Base-by-base conservation (phyloP, 64 coral and sea anemone species). In the Stylophora pistillata region DNA sequence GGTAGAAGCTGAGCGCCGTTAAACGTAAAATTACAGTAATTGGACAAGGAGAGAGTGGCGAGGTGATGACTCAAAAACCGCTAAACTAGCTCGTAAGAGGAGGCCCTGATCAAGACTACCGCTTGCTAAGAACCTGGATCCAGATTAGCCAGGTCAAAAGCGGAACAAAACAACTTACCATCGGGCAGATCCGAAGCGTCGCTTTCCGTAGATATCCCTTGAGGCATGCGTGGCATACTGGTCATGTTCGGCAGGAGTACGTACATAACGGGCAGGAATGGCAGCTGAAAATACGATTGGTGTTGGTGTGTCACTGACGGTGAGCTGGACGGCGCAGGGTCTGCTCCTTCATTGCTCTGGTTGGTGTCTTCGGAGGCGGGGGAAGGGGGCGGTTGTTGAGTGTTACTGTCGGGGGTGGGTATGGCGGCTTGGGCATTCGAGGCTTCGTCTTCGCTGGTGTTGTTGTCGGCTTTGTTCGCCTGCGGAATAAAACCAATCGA, bases 121-220 rank as follows among this genome's bases (percentile, higher is more conserved):
- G 37, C 3, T 47, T 7, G 7, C 37, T 47, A 7, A 47, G 7
- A 4, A 47, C 7, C 37, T 47, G 3, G 37, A 47, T 47, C 1
- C 37, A 47, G 37, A 47, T 47, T 47, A 47, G 37, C 37, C 37
- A 47, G 37, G 37, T 47, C 37, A 47, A 52, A n/a, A 56, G 53
- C 28, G 29, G 1, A 9, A 14, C 18, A 20, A 20, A 60, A 9
- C 30, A 6, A 58, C 74, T 18, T 41, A 91, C 90, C 90, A 27
- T 86, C 69, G 13, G 90, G 90, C 16, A 91, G 72, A 71, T 91
- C 90, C 16, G 71, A 74, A 17, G 81, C 90, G 33, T 56, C 74
- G 15, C 72, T 74, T 77, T 91, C 90, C 17, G 55, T 3, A 4
- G 90, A 91, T 62, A 84, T 84, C 15, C 61, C 80, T 25, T 53